Conservation (phyloP, 2,888 invertebrate species). For the Nemapogon koenigi region DNA sequence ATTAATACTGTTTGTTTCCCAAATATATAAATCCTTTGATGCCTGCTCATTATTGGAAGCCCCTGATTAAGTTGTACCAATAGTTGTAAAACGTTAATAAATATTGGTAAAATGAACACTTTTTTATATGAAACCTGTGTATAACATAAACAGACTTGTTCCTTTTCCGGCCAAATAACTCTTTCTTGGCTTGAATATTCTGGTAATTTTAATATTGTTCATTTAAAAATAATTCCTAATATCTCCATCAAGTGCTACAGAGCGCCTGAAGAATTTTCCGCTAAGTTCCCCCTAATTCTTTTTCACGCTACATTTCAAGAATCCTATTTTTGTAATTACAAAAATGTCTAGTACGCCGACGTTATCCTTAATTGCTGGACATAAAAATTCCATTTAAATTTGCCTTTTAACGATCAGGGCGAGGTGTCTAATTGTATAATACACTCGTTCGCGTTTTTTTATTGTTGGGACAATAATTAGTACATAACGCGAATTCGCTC, state of each 20-base stretch:
- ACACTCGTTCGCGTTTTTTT: slow-evolving; percentile 66
- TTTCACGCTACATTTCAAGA: slow-evolving; percentile 65
- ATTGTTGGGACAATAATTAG: slow-evolving; percentile 63
- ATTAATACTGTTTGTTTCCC: too few species aligned
- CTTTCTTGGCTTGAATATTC: too few species aligned
- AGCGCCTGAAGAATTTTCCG: slow-evolving; percentile 43
- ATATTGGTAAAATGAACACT: too few species aligned
- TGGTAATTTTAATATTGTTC: too few species aligned
- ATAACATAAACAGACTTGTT: too few species aligned
- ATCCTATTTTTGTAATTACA: slow-evolving; percentile 67
- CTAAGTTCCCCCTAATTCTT: slow-evolving; percentile 56
- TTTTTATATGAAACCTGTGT: too few species aligned
- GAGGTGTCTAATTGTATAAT: slow-evolving; percentile 66
- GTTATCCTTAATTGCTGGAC: slow-evolving; percentile 66
- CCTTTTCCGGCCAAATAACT: too few species aligned
- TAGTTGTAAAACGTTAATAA: too few species aligned
- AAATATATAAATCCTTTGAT: too few species aligned
- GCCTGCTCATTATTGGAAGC: too few species aligned
- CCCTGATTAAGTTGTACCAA: too few species aligned
- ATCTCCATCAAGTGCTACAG: slow-evolving; percentile 6
- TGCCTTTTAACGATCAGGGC: slow-evolving; percentile 64
- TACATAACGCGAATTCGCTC: slow-evolving; percentile 55
- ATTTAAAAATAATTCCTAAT: slow-evolving; percentile 4
- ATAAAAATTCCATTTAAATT: slow-evolving; percentile 68
- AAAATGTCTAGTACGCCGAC: slow-evolving; percentile 64